Percentiles rank a stretch among this genome's conserved stretches.
phyloP scores from a whole-genome alignment of 2,888 invertebrate genomes.

The Brachycybe producta region DNA sequence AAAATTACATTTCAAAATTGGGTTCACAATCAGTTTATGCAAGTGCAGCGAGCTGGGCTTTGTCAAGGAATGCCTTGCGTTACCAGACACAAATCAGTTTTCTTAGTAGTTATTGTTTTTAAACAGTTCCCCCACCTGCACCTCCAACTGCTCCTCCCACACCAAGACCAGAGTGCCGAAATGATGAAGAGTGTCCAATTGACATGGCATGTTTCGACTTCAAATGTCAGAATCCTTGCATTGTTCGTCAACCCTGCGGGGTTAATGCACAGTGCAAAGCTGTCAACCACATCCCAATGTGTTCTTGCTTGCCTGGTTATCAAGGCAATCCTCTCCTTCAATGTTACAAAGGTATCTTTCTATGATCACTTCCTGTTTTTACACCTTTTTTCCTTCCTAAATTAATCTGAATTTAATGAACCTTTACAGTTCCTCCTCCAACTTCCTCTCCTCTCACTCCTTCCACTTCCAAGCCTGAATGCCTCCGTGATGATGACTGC shows the following conservation, averaged over 20 bases:
- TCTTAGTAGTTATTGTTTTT: too few relatives aligned
- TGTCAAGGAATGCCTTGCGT: too few relatives aligned
- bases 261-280: slow-evolving; percentile 37
- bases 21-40: too few relatives aligned
- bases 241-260: slow-evolving; percentile 32
- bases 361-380: background rate
- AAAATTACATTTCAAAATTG: background rate
- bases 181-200: slow-evolving; percentile 59
- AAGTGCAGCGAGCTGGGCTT: too few relatives aligned
- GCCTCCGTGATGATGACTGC: slow-evolving; percentile 34
- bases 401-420: background rate
- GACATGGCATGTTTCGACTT: slow-evolving; percentile 54
- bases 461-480: slow-evolving; percentile 29
- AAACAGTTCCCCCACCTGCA: background rate
- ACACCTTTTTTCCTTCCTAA: background rate
- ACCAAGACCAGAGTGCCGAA: slow-evolving; percentile 47
- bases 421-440: too few relatives aligned
- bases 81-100: too few relatives aligned
- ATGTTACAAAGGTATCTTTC: slow-evolving; percentile 38
- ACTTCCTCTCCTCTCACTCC: background rate
- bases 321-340: slow-evolving; percentile 63
- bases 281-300: slow-evolving; percentile 23
- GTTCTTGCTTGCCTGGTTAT: slow-evolving; percentile 39
- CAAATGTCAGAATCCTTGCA: slow-evolving; percentile 70
- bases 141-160: slow-evolving; percentile 6